Percentiles rank a stretch among this genome's conserved stretches.
These are phyloP conservation scores for Caretta caretta DNA, from an alignment of 2,113 vertebrate species.

Conservation along the genomic window DNA sequence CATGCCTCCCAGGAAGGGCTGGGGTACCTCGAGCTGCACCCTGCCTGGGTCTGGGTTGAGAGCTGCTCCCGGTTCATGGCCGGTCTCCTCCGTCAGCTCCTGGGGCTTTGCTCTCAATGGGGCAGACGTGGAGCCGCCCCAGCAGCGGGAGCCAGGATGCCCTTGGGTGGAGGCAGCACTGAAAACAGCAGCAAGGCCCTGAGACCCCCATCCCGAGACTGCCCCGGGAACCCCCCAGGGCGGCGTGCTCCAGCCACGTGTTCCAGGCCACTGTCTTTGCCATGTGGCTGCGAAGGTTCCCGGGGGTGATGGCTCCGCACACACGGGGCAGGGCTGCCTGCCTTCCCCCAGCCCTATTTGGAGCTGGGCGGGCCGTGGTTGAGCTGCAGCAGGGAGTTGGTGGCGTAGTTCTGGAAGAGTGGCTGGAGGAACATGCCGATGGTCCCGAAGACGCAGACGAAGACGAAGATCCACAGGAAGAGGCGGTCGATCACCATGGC, in stretches of 20 bases:
- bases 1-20: not conserved
- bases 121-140: not conserved
- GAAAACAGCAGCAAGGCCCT: not conserved
- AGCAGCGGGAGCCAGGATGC: not conserved
- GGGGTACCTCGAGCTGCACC: not conserved
- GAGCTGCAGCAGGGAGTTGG: constrained; percentile 85
- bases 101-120: too few species aligned
- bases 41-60: not conserved
- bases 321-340: accelerated
- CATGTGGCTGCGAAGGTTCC: accelerated
- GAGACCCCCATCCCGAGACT: not conserved
- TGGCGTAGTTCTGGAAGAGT: constrained; percentile 93
- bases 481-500: constrained; percentile 98
- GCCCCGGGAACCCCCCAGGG: not conserved
- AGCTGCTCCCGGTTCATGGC: not conserved
- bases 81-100: not conserved
- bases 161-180: not conserved
- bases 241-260: accelerated
- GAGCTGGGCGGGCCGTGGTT: constrained; percentile 74
- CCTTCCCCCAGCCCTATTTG: constrained; percentile 51
- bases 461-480: constrained; percentile 96
- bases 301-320: not conserved
- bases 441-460: constrained; percentile 95
- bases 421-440: constrained; percentile 97
- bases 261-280: accelerated